These are phyloP conservation scores for Enteromius argenteus DNA, from an alignment of 2,797 vertebrate genomes.

Conservation along the genomic window DNA sequence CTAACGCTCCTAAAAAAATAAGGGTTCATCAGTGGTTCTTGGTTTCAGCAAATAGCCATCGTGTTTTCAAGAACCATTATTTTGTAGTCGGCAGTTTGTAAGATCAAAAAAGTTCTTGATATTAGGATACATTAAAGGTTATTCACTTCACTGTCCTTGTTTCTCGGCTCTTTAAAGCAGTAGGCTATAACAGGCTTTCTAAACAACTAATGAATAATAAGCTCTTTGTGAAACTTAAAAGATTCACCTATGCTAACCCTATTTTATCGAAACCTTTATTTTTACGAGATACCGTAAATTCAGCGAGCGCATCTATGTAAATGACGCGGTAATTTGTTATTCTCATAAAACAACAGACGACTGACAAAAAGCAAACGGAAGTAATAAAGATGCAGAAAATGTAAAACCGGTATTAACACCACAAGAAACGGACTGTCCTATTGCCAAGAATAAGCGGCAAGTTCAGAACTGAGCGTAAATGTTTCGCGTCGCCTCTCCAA, in stretches of 20 bases:
- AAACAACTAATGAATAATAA: not conserved
- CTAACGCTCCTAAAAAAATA: constrained; percentile 25
- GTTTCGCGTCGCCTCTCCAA: constrained; percentile 18
- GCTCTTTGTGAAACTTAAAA: constrained; percentile 3
- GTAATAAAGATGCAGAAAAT: constrained; percentile 20
- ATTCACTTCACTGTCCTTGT: not conserved
- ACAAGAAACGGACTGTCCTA: not conserved
- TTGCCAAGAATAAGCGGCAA: constrained; percentile 7
- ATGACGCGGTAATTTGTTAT: constrained; percentile 4
- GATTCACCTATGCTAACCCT: not conserved
- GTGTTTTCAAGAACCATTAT: not conserved
- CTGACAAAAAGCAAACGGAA: constrained; percentile 5
- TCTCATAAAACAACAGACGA: constrained; percentile 19
- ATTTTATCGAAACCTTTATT: not conserved
- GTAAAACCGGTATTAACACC: not conserved
- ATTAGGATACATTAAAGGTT: not conserved
- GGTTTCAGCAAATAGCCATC: not conserved
- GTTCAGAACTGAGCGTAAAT: constrained; percentile 35
- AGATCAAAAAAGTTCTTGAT: constrained; percentile 6
- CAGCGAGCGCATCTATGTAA: not conserved
- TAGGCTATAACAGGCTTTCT: not conserved
- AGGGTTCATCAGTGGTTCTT: not conserved
- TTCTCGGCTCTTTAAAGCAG: not conserved
- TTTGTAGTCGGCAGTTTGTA: not conserved
- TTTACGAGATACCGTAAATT: constrained; percentile 1